phyloP scores from a whole-genome alignment of 2,888 invertebrate species.

The Acleris emargana region DNA sequence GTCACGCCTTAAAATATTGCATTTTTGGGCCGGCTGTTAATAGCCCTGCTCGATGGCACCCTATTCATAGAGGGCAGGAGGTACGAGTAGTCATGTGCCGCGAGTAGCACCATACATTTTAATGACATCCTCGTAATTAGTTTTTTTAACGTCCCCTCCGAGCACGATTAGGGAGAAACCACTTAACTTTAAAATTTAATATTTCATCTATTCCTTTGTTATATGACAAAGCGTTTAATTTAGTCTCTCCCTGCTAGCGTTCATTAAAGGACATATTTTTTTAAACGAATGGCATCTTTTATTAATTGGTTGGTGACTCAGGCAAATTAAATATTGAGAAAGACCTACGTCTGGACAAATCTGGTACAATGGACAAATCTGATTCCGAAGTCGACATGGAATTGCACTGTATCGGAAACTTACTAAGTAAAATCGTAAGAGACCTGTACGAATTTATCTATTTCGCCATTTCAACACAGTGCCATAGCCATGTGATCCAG shows the following conservation, averaged over 20 bases:
- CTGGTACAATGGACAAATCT: too few species aligned
- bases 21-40: slow-evolving; percentile 3
- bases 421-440: too few species aligned
- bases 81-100: slow-evolving; percentile 22
- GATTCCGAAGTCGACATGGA: too few species aligned
- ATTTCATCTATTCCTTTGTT: slow-evolving; percentile 52
- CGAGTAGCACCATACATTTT: slow-evolving; percentile 50
- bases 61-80: slow-evolving; percentile 16
- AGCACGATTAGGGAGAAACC: slow-evolving; percentile 55
- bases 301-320: too few species aligned
- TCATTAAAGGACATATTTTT: neutral
- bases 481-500: too few species aligned
- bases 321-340: too few species aligned
- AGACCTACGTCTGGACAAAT: too few species aligned
- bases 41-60: slow-evolving; percentile 10
- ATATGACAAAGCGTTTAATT: slow-evolving; percentile 37
- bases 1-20: neutral
- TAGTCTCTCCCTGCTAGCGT: neutral
- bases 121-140: slow-evolving; percentile 64
- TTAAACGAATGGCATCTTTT: neutral
- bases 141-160: slow-evolving; percentile 62
- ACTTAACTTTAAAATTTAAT: slow-evolving; percentile 53
- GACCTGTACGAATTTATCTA: too few species aligned
- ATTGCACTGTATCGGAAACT: too few species aligned
- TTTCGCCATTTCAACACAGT: too few species aligned